phyloP scores from a whole-genome alignment of 2,888 invertebrate species.

The Cheilosia soror region DNA sequence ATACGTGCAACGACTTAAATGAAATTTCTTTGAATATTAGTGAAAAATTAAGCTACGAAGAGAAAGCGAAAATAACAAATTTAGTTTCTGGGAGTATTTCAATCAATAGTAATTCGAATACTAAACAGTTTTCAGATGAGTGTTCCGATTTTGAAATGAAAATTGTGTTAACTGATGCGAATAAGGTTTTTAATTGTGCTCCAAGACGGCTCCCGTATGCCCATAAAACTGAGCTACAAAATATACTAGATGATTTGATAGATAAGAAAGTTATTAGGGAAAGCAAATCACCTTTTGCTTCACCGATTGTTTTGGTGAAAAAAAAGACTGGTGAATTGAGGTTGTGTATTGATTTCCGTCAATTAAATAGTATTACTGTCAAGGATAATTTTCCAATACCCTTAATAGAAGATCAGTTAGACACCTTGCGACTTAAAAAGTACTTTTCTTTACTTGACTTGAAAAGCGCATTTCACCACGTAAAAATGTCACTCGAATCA shows the following conservation, averaged over 20 bases:
- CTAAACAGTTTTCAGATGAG: background rate
- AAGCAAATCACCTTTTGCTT: slow-evolving; percentile 24
- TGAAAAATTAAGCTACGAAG: slow-evolving; percentile 23
- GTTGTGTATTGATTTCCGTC: slow-evolving; percentile 28
- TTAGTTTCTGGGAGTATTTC: slow-evolving; percentile 15
- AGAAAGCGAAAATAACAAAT: slow-evolving; percentile 13
- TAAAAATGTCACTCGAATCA: slow-evolving; percentile 25
- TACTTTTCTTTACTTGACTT: slow-evolving; percentile 22
- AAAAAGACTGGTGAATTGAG: slow-evolving; percentile 46
- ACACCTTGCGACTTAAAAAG: slow-evolving; percentile 17
- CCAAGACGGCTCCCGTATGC: slow-evolving; percentile 31
- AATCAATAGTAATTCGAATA: background rate
- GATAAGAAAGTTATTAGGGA: slow-evolving; percentile 17
- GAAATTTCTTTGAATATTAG: slow-evolving; percentile 25
- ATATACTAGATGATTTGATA: slow-evolving; percentile 27
- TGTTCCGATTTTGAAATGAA: slow-evolving; percentile 16
- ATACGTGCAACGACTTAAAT: slow-evolving; percentile 19
- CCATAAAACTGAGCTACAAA: slow-evolving; percentile 25
- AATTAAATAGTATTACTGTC: slow-evolving; percentile 14
- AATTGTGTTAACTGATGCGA: slow-evolving; percentile 22
- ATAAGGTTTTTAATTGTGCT: slow-evolving; percentile 36
- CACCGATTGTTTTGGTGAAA: slow-evolving; percentile 14
- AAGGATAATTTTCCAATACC: slow-evolving; percentile 35
- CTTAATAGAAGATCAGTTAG: slow-evolving; percentile 31
- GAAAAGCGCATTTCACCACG: slow-evolving; percentile 27